Evolutionary conservation across 1,140 invertebrate genomes (phyloP).

Genomic region (Stenopsyche tienmushanensis): DNA sequence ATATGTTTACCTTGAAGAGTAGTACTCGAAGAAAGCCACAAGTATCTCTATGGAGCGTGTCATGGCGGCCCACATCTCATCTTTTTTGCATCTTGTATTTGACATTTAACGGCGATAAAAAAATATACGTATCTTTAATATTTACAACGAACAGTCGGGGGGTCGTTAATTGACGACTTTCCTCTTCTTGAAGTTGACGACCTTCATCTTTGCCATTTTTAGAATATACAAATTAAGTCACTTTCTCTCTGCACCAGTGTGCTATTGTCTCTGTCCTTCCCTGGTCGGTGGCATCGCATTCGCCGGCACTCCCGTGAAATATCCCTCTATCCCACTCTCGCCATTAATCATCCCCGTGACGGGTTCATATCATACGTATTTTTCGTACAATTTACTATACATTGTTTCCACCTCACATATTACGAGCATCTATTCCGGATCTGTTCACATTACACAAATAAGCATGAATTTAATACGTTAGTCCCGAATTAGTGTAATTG

Average conservation of each 20-base stretch:
- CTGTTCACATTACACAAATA: too few relatives aligned
- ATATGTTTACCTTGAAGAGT: slow-evolving; percentile 68
- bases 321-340: background rate
- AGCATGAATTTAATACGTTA: too few relatives aligned
- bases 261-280: background rate
- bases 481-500: too few relatives aligned
- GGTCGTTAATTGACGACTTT: slow-evolving; percentile 11
- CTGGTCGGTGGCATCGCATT: background rate
- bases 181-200: slow-evolving; percentile 9
- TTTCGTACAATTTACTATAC: background rate
- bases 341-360: slow-evolving; percentile 1
- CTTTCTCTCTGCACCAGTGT: background rate
- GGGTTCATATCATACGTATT: background rate
- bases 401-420: too few relatives aligned
- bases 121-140: slow-evolving; percentile 5
- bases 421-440: too few relatives aligned
- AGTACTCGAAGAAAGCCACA: slow-evolving; percentile 78
- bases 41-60: slow-evolving; percentile 73
- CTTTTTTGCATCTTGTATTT: slow-evolving; percentile 43
- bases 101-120: slow-evolving; percentile 27
- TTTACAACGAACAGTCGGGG: background rate
- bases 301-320: background rate
- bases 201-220: slow-evolving; percentile 17
- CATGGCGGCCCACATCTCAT: slow-evolving; percentile 74
- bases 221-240: background rate